These are phyloP conservation scores for Pachypeltis micranthus DNA, from an alignment of 1,140 invertebrate species.

Conservation along the genomic window DNA sequence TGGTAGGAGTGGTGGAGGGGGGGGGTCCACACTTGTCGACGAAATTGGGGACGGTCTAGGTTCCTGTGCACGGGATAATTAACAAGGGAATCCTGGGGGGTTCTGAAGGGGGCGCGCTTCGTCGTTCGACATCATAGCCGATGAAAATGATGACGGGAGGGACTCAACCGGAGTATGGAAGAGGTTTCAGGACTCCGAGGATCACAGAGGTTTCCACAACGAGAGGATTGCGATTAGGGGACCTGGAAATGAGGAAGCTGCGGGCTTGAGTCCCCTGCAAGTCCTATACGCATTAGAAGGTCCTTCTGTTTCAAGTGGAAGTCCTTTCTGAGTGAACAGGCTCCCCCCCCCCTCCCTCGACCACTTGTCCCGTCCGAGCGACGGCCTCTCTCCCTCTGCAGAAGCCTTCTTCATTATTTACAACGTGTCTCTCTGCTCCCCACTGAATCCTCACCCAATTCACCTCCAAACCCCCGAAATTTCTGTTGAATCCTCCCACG, in stretches of 20 bases:
- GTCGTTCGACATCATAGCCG: background rate
- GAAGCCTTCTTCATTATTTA: no score
- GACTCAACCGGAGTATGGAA: background rate
- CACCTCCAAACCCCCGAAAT: background rate
- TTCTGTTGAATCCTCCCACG: background rate
- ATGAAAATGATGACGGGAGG: background rate
- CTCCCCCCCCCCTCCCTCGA: background rate
- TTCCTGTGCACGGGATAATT: background rate
- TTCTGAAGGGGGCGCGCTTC: background rate
- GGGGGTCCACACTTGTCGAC: no score
- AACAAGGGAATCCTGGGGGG: slow-evolving; percentile 1
- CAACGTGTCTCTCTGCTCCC: no score
- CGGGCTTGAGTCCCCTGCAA: no score
- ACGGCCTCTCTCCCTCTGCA: no score
- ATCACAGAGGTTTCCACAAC: slow-evolving; percentile 7
- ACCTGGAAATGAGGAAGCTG: no score
- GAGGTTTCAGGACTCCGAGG: background rate
- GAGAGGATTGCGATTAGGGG: no score
- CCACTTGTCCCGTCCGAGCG: background rate
- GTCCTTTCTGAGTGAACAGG: background rate
- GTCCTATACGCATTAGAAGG: slow-evolving; percentile 7
- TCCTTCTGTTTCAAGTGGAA: slow-evolving; percentile 6
- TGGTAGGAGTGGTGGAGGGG: background rate
- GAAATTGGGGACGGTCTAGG: no score
- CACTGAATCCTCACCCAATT: no score